Evolutionary conservation across 2,113 vertebrate genomes (phyloP).

Genomic region (Phodopus roborovskii): DNA sequence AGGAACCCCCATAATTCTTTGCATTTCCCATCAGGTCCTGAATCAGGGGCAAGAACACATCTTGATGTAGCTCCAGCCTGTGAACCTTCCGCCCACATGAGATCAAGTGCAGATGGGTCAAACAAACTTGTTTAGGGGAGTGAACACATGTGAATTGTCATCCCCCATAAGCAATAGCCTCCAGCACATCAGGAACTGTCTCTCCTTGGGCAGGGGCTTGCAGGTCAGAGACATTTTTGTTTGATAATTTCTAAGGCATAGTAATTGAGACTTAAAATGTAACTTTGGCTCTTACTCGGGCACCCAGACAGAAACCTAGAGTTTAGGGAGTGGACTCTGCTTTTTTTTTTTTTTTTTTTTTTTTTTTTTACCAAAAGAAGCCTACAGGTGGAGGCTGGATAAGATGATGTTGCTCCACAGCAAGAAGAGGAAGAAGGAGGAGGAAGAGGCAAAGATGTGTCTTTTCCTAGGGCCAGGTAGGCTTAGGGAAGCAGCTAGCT

Average conservation of each 20-base stretch:
- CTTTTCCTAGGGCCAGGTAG: not conserved
- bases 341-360: too few relatives aligned
- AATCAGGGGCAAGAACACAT: not conserved
- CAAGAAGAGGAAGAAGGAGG: not conserved
- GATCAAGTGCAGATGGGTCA: not conserved
- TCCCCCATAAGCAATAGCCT: not conserved
- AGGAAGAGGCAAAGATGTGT: not conserved
- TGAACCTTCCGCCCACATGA: not conserved
- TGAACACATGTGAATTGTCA: not conserved
- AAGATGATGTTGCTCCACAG: not conserved
- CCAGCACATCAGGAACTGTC: not conserved
- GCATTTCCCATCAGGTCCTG: not conserved
- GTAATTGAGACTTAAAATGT: not conserved
- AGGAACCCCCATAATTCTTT: not conserved
- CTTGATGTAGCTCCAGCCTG: not conserved
- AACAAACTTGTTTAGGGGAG: not conserved
- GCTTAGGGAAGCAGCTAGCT: not conserved
- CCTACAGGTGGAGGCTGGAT: not conserved
- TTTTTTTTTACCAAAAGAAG: constrained; percentile 11
- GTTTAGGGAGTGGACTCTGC: not conserved
- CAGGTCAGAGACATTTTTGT: not conserved
- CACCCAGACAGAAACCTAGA: not conserved
- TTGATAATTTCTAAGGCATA: not conserved
- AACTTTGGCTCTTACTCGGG: not conserved
- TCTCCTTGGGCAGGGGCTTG: not conserved